Evolutionary conservation across 2,888 invertebrate species (phyloP).

Genomic region (Polylopha cassiicola): DNA sequence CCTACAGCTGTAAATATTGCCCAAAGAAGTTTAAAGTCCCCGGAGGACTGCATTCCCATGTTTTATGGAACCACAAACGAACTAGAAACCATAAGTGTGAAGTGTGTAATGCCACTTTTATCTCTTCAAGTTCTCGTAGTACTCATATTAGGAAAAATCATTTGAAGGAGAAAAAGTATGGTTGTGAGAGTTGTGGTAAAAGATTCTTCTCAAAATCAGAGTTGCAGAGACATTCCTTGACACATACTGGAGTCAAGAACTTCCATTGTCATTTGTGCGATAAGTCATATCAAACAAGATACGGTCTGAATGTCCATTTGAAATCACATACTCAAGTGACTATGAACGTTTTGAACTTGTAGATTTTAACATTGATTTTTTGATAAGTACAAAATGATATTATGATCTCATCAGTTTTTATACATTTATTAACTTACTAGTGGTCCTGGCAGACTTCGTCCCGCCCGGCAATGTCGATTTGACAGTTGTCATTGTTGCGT

Average conservation of each 20-base stretch:
- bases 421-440: no score
- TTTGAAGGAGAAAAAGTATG: conserved; percentile 68
- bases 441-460: no score
- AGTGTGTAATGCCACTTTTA: conserved; percentile 67
- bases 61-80: conserved; percentile 68
- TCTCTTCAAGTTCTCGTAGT: conserved; percentile 65
- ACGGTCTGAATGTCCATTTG: conserved; percentile 69
- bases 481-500: no score
- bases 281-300: conserved; percentile 69
- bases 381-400: no score
- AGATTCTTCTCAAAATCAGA: conserved; percentile 69
- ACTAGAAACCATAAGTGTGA: conserved; percentile 69
- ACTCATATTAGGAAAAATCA: conserved; percentile 68
- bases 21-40: conserved; percentile 72
- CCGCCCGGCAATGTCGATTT: no score
- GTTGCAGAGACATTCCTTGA: conserved; percentile 61
- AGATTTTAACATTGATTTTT: no score
- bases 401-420: no score
- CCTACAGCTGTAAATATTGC: conserved; percentile 66
- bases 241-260: conserved; percentile 70
- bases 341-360: conserved; percentile 22
- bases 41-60: conserved; percentile 62
- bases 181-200: conserved; percentile 65
- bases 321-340: conserved; percentile 52
- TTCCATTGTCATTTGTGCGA: conserved; percentile 70